Conservation (phyloP, 2,797 vertebrate species). For the Melopsittacus undulatus region DNA sequence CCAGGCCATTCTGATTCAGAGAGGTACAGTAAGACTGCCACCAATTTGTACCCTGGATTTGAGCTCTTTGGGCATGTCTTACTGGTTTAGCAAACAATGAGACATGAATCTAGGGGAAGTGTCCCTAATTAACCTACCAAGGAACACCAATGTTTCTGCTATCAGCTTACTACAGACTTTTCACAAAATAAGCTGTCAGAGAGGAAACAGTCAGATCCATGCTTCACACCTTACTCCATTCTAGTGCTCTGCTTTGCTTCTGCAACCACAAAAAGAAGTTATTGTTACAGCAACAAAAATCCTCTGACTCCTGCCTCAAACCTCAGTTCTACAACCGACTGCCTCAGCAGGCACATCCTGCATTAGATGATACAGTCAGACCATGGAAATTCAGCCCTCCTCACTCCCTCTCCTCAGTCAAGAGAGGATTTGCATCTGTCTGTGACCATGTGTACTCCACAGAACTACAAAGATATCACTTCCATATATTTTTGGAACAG, state of each 20-base stretch:
- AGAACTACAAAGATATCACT: not conserved
- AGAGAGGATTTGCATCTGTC: not conserved
- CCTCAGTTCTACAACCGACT: not conserved
- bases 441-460: accelerated
- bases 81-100: conserved; percentile 20
- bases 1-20: not conserved
- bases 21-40: not conserved
- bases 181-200: not conserved
- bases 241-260: not conserved
- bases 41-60: not conserved
- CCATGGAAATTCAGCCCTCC: not conserved
- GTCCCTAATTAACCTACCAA: not conserved
- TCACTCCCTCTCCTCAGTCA: not conserved
- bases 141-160: not conserved
- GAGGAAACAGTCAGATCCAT: not conserved
- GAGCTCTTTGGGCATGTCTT: not conserved
- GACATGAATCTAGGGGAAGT: not conserved
- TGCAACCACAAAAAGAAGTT: not conserved
- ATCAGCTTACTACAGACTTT: not conserved
- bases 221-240: not conserved
- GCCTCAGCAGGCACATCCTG: not conserved
- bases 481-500: not conserved
- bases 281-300: not conserved
- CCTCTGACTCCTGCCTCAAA: not conserved
- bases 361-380: not conserved